These are phyloP conservation scores for Diglossa cyanea DNA, from an alignment of 2,797 vertebrate species.

Conservation along the genomic window DNA sequence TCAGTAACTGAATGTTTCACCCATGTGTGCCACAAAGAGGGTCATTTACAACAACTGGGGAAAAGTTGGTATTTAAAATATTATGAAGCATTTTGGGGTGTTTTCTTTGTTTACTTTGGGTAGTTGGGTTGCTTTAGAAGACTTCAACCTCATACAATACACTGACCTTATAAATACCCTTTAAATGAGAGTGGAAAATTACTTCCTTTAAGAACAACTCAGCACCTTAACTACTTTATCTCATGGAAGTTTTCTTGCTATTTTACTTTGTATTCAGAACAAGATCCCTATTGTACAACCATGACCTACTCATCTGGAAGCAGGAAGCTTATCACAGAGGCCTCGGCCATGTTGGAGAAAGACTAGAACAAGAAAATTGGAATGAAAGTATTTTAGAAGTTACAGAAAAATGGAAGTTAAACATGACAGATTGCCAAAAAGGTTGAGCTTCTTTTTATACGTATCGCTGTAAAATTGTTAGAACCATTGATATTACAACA, in stretches of 20 bases:
- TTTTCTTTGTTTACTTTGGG: not conserved
- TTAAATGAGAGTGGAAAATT: not conserved
- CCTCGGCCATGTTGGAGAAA: not conserved
- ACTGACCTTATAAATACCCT: not conserved
- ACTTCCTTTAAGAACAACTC: not conserved
- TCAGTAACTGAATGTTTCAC: not conserved
- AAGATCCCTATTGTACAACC: not conserved
- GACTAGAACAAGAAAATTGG: not conserved
- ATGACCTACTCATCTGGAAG: not conserved
- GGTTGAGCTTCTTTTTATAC: not conserved
- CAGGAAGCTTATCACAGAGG: not conserved
- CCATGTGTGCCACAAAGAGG: not conserved
- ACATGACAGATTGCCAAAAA: accelerated
- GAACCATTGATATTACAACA: not conserved
- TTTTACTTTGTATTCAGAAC: not conserved
- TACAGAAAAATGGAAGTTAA: not conserved
- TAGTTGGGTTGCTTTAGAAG: not conserved
- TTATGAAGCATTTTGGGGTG: not conserved
- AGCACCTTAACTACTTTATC: not conserved
- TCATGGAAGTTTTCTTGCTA: not conserved
- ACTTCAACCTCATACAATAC: not conserved
- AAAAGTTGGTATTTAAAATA: not conserved
- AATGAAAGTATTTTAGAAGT: not conserved
- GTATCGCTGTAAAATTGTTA: not conserved
- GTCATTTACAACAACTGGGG: not conserved